Evolutionary conservation across 1,140 invertebrate species (phyloP), one percentile per base, ranked within the genome.

Genomic region (Heliconius melpomene): DNA sequence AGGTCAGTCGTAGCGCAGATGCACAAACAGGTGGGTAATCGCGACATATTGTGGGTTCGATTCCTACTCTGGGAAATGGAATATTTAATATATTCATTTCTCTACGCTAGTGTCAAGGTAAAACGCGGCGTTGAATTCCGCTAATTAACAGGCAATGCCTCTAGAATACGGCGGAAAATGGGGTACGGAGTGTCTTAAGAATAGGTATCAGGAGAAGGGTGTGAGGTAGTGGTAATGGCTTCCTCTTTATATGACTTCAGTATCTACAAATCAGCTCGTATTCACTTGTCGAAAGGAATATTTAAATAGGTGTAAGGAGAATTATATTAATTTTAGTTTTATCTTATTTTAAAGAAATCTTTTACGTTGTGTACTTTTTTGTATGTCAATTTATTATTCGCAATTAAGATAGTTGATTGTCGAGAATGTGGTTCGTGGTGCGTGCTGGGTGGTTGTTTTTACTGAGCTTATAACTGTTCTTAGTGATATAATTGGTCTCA

Each of bases 181-280:
- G 32, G 32, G 32, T 0, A 32, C 32, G 32, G 32, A 36, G 32
- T 32, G 32, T 32, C 32, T 32, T 32, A 32, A 32, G 3, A 32
- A 32, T 32, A 32, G 32, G 32, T 91, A 87, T 87, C 85, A 85
- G 84, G 84, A 83, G 83, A 84, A 82, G 84, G 83, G 85, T 82
- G 84, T 83, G 85, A 87, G 87, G 86, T 84, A 83, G 82, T 82
- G 88, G 88, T 86, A 89, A 89, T 89, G 83, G 82, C 77, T 89
- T 87, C 83, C 86, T 84, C 84, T 87, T 87, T 88, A 86, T 86
- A 86, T 90, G 83, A 86, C 85, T 89, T 81, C 84, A 85, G 86
- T 87, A 83, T 88, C 83, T 84, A 80, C 83, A 87, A 88, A 88
- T 90, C 87, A 90, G 84, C 84, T 85, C 82, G 84, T 87, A 83